Conservation (phyloP, 2,113 vertebrate genomes). For the Octodon degus region DNA sequence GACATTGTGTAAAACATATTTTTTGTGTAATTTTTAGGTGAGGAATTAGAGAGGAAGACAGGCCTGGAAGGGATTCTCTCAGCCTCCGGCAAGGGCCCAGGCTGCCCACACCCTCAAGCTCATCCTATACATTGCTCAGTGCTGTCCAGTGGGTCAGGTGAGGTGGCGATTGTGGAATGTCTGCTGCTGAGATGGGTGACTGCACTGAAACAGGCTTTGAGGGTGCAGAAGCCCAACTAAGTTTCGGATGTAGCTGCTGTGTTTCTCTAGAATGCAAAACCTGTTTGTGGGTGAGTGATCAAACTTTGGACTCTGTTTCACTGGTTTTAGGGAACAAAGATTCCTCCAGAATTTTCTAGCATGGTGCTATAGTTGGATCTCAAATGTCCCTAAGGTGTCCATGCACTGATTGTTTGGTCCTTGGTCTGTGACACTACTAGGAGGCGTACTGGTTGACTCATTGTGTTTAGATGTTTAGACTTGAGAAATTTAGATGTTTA, state of each 20-base stretch:
- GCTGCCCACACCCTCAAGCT: too few species aligned
- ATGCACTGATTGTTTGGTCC: not conserved
- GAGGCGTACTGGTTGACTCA: too few species aligned
- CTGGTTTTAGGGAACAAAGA: not conserved
- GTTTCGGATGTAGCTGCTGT: fast-evolving
- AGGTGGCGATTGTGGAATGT: not conserved
- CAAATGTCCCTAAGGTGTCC: too few species aligned
- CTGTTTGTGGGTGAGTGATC: not conserved
- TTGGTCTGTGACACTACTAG: not conserved
- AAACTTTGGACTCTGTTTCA: not conserved
- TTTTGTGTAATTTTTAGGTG: not conserved
- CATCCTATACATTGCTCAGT: not conserved
- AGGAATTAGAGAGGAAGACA: not conserved
- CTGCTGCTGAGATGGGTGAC: not conserved
- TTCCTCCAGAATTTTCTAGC: too few species aligned
- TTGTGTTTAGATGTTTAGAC: too few species aligned
- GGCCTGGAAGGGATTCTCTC: not conserved
- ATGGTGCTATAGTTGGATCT: not conserved
- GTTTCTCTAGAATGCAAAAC: not conserved
- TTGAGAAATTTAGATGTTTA: too few species aligned
- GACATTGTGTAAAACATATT: not conserved
- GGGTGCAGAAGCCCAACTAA: not conserved
- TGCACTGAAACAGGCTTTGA: not conserved
- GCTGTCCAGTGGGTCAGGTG: not conserved
- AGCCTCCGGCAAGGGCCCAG: not conserved